Base-by-base conservation (phyloP, 1,140 invertebrate genomes). In the Ceratina calcarata region DNA sequence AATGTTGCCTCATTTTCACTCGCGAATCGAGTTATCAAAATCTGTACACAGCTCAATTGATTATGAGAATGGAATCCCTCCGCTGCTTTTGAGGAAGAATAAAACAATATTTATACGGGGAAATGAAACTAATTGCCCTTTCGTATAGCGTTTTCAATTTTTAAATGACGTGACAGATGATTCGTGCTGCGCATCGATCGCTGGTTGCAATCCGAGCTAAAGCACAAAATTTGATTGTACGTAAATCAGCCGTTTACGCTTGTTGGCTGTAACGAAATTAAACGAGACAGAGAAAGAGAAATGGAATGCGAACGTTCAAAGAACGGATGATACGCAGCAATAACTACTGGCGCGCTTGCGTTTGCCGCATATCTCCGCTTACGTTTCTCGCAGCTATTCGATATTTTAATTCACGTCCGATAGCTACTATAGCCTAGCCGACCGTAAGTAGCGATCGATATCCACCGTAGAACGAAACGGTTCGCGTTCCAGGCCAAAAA, bases 101-200 rank as follows among this genome's bases (percentile, higher is more conserved):
- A 22, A 49, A 10, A 0, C 7, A 24, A 20, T 22, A 27, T 16
- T 22, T 49, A 1, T n/a, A 65, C 37, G 8, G 7, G 15, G 6
- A 37, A 45, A 37, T 20, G 13, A 49, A 49, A 73, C 13, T 10
- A 3, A 18, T 27, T 32, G 22, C 37, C 32, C 53, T 53, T 61
- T 61, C 75, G 66, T 70, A 77, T 70, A 78, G 45, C 51, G 66
- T 70, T 70, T 78, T 18, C 24, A n/a, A 24, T 61, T 37, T n/a
- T 51, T 60, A 2, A 27, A 61, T n/a, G 6, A n/a, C 16, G 57
- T 18, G 61, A 66, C 65, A 57, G 84, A 74, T 73, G 84, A 74
- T 73, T 85, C 82, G 78, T 76, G 32, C 78, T 81, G 78, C 80
- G 79, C 62, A 57, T 86, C 84, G 84, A 86, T 86, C 84, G 84